Conservation (phyloP, 2,888 invertebrate species). For the Ecliptopera silaceata region DNA sequence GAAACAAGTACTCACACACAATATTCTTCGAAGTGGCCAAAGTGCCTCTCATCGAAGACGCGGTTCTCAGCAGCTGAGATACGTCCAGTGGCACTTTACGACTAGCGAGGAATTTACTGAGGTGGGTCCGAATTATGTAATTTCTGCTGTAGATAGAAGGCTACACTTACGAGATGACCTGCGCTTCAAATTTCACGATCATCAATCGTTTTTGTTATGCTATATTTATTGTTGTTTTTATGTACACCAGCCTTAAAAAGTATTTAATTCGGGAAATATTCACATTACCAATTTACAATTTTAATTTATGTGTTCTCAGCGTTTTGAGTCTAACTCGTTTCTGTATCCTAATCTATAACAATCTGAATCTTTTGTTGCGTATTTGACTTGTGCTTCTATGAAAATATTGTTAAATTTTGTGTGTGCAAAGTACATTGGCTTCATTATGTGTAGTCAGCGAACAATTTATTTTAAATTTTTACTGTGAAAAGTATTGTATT, state of each 20-base stretch:
- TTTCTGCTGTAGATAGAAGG: constrained; percentile 35
- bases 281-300: background rate
- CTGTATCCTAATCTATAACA: constrained; percentile 36
- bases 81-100: constrained; percentile 54
- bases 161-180: constrained; percentile 31
- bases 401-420: constrained; percentile 10
- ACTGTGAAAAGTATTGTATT: background rate
- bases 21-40: constrained; percentile 97
- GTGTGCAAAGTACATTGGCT: background rate
- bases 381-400: constrained; percentile 36
- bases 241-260: constrained; percentile 15
- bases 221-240: constrained; percentile 33
- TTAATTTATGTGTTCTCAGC: constrained; percentile 8
- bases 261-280: constrained; percentile 4
- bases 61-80: constrained; percentile 65
- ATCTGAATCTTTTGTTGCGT: constrained; percentile 42
- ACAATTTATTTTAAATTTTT: background rate
- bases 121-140: constrained; percentile 66
- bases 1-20: constrained; percentile 96
- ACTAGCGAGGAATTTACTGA: constrained; percentile 51
- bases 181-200: constrained; percentile 20
- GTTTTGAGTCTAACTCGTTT: constrained; percentile 36
- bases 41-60: constrained; percentile 84
- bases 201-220: constrained; percentile 17
- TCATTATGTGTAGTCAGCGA: background rate